Conservation (phyloP, 2,113 vertebrate genomes). For the Apaloderma vittatum region DNA sequence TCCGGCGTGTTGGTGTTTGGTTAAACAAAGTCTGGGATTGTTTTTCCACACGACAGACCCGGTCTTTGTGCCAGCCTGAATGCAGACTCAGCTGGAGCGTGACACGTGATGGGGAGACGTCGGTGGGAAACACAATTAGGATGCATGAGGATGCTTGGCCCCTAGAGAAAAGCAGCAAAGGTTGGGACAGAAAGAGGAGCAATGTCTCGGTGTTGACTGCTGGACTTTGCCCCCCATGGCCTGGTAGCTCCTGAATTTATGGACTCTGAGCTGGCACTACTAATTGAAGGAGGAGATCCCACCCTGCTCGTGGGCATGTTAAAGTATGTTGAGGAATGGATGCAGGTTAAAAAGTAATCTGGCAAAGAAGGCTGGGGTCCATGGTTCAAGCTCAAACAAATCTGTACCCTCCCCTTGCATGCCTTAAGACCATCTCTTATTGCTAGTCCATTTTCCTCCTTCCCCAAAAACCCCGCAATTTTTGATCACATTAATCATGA, state of each 20-base stretch:
- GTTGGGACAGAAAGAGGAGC: not conserved
- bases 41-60: not conserved
- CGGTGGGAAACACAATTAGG: not conserved
- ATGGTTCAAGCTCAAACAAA: not conserved
- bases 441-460: not conserved
- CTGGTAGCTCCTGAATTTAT: not conserved
- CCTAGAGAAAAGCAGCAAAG: not conserved
- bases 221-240: not conserved
- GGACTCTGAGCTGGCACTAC: not conserved
- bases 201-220: accelerated
- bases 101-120: not conserved
- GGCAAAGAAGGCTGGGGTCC: not conserved
- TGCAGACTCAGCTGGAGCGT: not conserved
- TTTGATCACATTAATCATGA: not conserved
- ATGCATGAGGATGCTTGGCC: not conserved
- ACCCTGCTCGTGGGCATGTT: not conserved
- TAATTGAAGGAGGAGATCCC: not conserved
- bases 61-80: not conserved
- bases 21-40: slow-evolving; percentile 16
- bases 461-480: not conserved
- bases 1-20: not conserved
- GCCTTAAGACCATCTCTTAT: not conserved
- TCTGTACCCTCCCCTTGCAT: not conserved
- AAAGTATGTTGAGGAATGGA: not conserved
- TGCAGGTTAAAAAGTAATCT: not conserved